Evolutionary conservation across 1,140 invertebrate genomes (phyloP).

Genomic region (Drosophila eugracilis): DNA sequence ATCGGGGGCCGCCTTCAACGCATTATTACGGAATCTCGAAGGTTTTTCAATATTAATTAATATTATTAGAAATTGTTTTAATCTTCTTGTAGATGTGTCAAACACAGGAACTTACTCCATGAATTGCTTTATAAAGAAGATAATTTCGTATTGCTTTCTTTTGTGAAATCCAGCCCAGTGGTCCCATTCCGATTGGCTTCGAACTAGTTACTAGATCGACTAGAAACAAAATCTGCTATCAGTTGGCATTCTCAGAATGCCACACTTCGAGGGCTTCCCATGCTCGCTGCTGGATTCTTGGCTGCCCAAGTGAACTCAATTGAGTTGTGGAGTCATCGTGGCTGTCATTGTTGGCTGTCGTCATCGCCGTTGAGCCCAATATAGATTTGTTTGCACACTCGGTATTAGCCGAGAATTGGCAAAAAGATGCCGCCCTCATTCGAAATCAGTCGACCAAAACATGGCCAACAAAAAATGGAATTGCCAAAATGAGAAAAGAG

Average conservation of each 20-base stretch:
- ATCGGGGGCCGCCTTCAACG: too few relatives aligned
- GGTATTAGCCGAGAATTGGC: constrained; percentile 54
- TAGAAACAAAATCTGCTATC: constrained; percentile 36
- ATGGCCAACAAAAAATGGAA: constrained; percentile 39
- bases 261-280: constrained; percentile 36
- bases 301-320: too few relatives aligned
- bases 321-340: constrained; percentile 36
- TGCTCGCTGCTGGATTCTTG: neutral
- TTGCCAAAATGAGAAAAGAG: too few relatives aligned
- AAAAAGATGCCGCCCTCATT: constrained; percentile 58
- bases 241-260: constrained; percentile 26
- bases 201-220: constrained; percentile 27
- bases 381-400: constrained; percentile 63
- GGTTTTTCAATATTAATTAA: neutral
- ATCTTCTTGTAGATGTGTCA: too few relatives aligned
- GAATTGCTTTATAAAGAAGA: neutral
- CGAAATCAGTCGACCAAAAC: constrained; percentile 62
- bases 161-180: constrained; percentile 30
- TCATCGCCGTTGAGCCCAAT: constrained; percentile 49
- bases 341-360: constrained; percentile 9
- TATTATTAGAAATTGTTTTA: neutral
- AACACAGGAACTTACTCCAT: too few relatives aligned
- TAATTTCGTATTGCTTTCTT: neutral
- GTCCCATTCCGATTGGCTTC: constrained; percentile 16
- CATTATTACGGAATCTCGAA: neutral